phyloP scores from a whole-genome alignment of 2,113 vertebrate genomes.

The Osmerus mordax region DNA sequence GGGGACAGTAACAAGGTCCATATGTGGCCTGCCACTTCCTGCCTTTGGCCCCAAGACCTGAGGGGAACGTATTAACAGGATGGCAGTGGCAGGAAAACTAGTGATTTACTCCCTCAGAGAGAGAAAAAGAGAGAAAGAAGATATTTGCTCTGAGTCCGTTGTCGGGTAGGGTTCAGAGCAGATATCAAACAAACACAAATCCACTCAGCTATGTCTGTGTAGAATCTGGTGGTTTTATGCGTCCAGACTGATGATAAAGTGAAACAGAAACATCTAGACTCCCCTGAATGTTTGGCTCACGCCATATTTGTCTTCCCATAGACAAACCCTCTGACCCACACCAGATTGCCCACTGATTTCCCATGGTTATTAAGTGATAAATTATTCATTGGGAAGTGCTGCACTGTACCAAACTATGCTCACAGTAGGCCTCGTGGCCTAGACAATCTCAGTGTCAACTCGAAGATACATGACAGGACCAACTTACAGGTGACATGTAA shows the following conservation, averaged over 20 bases:
- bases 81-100: slow-evolving; percentile 18
- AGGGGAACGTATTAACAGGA: slow-evolving; percentile 47
- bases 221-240: not conserved
- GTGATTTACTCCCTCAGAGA: slow-evolving; percentile 35
- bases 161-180: slow-evolving; percentile 3
- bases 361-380: not conserved
- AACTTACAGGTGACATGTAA: slow-evolving; percentile 52
- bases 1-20: not conserved
- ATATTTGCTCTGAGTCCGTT: too few species aligned
- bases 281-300: not conserved
- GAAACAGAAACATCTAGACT: not conserved
- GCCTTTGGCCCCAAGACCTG: slow-evolving; percentile 19
- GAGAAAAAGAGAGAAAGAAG: slow-evolving; percentile 30
- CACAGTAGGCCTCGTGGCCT: not conserved
- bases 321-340: not conserved
- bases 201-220: not conserved
- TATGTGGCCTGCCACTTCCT: slow-evolving; percentile 50
- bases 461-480: slow-evolving; percentile 42
- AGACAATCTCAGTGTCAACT: not conserved
- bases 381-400: not conserved
- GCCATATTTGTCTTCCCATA: not conserved
- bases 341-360: not conserved
- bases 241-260: not conserved
- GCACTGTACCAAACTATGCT: too few species aligned
- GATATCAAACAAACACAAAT: not conserved